A percentile compares a stretch with the other conserved stretches of the same genome.
phyloP scores from a whole-genome alignment of 2,113 vertebrate species.

The Ochotona princeps region DNA sequence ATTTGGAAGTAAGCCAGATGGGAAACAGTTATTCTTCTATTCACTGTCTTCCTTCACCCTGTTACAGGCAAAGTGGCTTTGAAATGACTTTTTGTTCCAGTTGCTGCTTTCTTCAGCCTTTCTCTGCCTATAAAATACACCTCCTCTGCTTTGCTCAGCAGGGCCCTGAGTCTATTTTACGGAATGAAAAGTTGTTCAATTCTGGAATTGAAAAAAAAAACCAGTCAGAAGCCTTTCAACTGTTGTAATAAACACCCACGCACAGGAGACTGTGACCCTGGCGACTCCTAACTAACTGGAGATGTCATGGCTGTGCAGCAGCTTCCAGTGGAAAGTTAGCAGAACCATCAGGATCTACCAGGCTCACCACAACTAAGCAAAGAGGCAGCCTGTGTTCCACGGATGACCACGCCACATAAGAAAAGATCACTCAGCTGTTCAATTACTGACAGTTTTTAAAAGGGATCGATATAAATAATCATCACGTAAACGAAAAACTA shows the following conservation, averaged over 20 bases:
- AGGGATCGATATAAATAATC: not conserved
- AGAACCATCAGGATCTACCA: too few relatives aligned
- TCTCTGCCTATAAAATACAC: not conserved
- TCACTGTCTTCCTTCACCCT: not conserved
- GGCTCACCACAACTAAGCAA: conserved; percentile 12
- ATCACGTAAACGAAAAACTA: not conserved
- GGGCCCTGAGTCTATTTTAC: not conserved
- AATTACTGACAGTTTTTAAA: not conserved
- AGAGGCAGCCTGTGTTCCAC: not conserved
- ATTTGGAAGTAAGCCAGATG: not conserved
- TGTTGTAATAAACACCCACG: not conserved
- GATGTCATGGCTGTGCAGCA: not conserved
- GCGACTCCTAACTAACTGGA: not conserved
- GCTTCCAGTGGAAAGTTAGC: not conserved
- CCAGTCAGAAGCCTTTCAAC: not conserved
- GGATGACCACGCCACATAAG: not conserved
- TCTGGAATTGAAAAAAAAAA: not conserved
- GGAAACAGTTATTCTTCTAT: not conserved
- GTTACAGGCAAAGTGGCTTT: not conserved
- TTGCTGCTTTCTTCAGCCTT: not conserved
- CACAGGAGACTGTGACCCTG: not conserved
- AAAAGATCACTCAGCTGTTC: not conserved
- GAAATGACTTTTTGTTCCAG: not conserved
- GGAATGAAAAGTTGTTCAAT: not conserved
- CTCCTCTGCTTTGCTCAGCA: not conserved